These are phyloP conservation scores for Nymphalis c-album DNA, from an alignment of 2,888 invertebrate genomes.

Conservation along the genomic window DNA sequence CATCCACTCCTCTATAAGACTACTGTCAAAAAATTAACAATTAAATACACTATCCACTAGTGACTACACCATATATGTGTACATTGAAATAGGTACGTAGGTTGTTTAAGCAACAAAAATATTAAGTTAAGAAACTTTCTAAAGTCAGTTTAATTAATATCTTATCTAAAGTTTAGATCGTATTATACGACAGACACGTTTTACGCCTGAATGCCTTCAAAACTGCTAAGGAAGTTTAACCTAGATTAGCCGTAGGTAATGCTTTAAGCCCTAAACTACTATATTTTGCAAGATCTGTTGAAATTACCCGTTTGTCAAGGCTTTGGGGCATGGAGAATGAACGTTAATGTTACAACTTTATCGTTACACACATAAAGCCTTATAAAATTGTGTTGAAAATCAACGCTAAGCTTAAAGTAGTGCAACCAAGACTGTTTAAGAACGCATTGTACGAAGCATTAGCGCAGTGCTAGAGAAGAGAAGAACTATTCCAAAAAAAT, in stretches of 20 bases:
- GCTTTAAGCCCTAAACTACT: conserved; percentile 23
- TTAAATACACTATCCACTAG: neutral
- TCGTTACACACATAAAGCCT: no score
- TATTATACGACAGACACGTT: conserved; percentile 14
- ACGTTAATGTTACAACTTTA: neutral
- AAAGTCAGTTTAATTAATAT: no score
- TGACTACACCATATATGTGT: neutral
- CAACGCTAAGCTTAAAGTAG: neutral
- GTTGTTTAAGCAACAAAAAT: no score
- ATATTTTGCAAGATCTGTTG: conserved; percentile 18
- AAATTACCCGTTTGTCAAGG: conserved; percentile 7
- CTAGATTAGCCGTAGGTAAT: conserved; percentile 20
- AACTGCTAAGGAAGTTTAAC: conserved; percentile 24
- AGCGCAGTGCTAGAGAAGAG: no score
- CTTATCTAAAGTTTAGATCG: neutral
- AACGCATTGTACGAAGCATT: no score
- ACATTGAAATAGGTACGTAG: neutral
- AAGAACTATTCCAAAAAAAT: no score
- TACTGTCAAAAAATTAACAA: neutral
- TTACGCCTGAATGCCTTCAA: conserved; percentile 27
- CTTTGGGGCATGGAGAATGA: conserved; percentile 1
- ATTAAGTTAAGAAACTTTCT: no score
- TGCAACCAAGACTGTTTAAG: no score
- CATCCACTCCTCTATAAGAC: neutral
- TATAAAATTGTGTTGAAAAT: neutral